Evolutionary conservation across 2,797 vertebrate species (phyloP).

Genomic region (Sarcoramphus papa): DNA sequence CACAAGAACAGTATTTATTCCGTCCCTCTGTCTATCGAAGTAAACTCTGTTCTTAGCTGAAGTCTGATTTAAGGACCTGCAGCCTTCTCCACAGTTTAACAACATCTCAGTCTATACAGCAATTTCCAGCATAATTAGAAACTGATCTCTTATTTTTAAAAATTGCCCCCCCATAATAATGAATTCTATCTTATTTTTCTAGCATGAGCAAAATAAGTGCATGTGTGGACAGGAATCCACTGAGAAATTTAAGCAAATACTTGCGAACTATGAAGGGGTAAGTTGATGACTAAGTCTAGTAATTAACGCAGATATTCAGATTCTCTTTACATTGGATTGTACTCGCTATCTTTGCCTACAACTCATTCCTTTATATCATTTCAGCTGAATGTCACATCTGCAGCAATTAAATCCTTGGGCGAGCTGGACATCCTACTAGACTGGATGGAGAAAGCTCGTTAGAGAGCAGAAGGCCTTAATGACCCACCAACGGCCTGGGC

Average conservation of each 20-base stretch:
- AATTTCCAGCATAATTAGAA: not conserved
- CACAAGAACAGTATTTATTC: not conserved
- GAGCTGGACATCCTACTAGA: conserved; percentile 74
- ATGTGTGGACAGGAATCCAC: conserved; percentile 62
- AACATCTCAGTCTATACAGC: not conserved
- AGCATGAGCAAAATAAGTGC: conserved; percentile 51
- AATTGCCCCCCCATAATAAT: not conserved
- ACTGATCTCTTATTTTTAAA: not conserved
- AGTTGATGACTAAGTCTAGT: not conserved
- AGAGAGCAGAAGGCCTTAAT: accelerated
- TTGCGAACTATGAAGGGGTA: conserved; percentile 64
- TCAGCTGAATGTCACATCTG: conserved; percentile 66
- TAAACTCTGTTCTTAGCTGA: not conserved
- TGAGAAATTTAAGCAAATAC: conserved; percentile 58
- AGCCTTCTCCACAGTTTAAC: not conserved
- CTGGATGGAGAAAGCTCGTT: conserved; percentile 67
- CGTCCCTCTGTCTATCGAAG: not conserved
- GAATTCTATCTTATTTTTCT: not conserved
- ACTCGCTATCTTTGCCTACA: not conserved
- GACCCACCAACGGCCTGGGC: accelerated
- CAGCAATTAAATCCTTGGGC: conserved; percentile 71
- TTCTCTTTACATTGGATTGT: not conserved
- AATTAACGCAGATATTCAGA: not conserved
- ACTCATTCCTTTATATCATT: not conserved
- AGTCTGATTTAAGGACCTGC: not conserved